These are phyloP conservation scores for Mimumesa dahlbomi DNA, from an alignment of 2,888 invertebrate genomes.

Conservation along the genomic window DNA sequence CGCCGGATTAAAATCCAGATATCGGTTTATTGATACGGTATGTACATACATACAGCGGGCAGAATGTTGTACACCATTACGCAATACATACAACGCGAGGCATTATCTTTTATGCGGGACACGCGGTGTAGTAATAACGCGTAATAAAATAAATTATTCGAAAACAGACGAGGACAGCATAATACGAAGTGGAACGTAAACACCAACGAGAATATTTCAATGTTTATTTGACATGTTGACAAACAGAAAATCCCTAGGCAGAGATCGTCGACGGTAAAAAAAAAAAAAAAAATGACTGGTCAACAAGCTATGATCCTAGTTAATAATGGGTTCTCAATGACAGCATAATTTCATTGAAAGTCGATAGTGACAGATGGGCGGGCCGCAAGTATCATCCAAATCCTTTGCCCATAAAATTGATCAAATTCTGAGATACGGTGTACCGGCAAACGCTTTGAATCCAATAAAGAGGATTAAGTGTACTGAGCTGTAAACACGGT, in stretches of 20 bases:
- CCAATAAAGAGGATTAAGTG: constrained; percentile 75
- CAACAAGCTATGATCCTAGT: constrained; percentile 10
- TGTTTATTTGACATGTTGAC: too few relatives aligned
- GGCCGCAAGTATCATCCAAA: constrained; percentile 61
- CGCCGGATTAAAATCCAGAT: not conserved
- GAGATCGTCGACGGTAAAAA: too few relatives aligned
- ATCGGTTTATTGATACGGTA: not conserved
- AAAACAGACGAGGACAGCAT: not conserved
- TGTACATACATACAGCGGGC: too few relatives aligned
- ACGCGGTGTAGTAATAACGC: not conserved
- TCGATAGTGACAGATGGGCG: constrained; percentile 56
- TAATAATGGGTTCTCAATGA: constrained; percentile 28
- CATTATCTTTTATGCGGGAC: not conserved
- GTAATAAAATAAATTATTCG: not conserved
- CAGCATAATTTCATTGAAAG: constrained; percentile 52
- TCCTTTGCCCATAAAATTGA: constrained; percentile 70
- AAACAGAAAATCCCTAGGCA: too few relatives aligned
- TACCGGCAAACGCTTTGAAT: constrained; percentile 66
- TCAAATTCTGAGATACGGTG: constrained; percentile 68
- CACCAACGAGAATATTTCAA: too few relatives aligned
- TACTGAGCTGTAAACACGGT: constrained; percentile 74
- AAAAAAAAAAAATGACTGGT: too few relatives aligned
- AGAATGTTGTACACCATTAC: too few relatives aligned
- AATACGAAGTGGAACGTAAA: too few relatives aligned
- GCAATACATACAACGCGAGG: not conserved